Conservation (phyloP, 37 sponge, comb jelly and placozoan species). For the Halisarca cf. caerulea region DNA sequence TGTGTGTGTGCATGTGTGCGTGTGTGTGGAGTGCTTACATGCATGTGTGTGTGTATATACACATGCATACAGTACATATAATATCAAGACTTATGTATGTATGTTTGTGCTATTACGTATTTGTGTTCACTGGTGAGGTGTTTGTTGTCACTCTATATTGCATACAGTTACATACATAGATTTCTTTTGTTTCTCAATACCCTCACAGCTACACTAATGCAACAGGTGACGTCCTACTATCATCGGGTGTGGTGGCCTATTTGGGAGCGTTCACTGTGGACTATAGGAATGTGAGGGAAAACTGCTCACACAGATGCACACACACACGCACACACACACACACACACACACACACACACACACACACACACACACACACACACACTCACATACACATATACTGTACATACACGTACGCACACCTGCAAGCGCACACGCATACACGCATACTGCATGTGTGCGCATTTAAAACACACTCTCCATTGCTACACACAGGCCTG, state of each 20-base stretch:
- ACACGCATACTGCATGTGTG: too few species aligned
- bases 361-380: slow-evolving; percentile 8
- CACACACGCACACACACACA: slow-evolving; percentile 10
- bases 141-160: too few species aligned
- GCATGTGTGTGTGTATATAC: too few species aligned
- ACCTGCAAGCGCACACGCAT: too few species aligned
- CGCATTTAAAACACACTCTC: too few species aligned
- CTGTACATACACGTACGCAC: not conserved
- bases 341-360: slow-evolving; percentile 19
- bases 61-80: not conserved
- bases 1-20: too few species aligned
- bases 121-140: too few species aligned
- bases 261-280: slow-evolving; percentile 98
- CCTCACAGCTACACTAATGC: slow-evolving; percentile 73
- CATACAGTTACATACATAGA: not conserved
- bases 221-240: slow-evolving; percentile 94
- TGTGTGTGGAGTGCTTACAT: too few species aligned
- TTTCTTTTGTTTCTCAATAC: not conserved
- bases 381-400: slow-evolving; percentile 10
- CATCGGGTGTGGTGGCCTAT: slow-evolving; percentile 96
- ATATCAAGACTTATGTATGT: not conserved
- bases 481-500: slow-evolving; percentile 47
- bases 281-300: slow-evolving; percentile 59
- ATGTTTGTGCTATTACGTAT: not conserved
- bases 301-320: not conserved